Percentiles rank a stretch among this genome's conserved stretches.
These are phyloP conservation scores for Chorisops tibialis DNA, from an alignment of 2,888 invertebrate genomes.

Conservation along the genomic window DNA sequence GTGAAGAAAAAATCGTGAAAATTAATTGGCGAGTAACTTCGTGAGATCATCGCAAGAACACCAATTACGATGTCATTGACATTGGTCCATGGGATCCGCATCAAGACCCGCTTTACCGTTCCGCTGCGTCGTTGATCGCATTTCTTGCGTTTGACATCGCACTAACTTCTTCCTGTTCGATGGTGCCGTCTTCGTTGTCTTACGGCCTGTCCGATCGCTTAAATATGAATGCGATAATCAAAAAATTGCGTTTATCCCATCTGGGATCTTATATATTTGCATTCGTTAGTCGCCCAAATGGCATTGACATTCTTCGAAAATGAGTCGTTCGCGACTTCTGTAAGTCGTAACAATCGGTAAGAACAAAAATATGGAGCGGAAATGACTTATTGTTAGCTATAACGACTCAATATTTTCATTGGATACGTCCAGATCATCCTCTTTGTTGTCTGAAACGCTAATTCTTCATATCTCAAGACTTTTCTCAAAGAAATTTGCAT, in stretches of 20 bases:
- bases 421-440: no score
- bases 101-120: neutral
- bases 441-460: no score
- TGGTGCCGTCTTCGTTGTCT: neutral
- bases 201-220: neutral
- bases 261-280: constrained; percentile 16
- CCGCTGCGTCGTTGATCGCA: neutral
- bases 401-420: neutral
- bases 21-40: neutral
- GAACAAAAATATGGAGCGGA: neutral
- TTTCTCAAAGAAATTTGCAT: no score
- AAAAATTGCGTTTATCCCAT: neutral
- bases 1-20: neutral
- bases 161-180: neutral
- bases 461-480: no score
- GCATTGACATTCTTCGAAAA: constrained; percentile 17
- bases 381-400: neutral
- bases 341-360: constrained; percentile 6
- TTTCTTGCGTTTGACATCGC: neutral
- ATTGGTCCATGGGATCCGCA: neutral
- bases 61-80: constrained; percentile 10
- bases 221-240: neutral
- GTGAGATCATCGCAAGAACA: constrained; percentile 10
- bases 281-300: neutral
- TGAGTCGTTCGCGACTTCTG: constrained; percentile 9